phyloP scores from a whole-genome alignment of 2,113 vertebrate genomes.

The Apodemus speciosus region DNA sequence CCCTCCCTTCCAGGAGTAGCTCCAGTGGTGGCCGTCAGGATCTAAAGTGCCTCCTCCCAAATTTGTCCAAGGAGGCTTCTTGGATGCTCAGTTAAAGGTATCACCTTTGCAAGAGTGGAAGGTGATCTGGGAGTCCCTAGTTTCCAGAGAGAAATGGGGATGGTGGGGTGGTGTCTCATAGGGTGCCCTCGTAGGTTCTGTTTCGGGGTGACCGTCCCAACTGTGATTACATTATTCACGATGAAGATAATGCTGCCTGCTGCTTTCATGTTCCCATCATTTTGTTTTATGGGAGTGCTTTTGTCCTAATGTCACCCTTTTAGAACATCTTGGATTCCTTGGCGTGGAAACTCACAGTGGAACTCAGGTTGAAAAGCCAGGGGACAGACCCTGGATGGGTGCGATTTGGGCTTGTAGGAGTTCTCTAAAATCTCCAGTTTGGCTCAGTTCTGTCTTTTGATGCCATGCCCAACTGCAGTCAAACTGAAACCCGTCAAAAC shows the following conservation, averaged over 20 bases:
- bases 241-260: conserved; percentile 38
- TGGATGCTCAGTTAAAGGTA: background rate
- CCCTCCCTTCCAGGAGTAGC: background rate
- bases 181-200: background rate
- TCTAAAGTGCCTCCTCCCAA: too few relatives aligned
- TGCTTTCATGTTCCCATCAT: conserved; percentile 39
- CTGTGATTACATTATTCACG: conserved; percentile 16
- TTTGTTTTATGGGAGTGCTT: conserved; percentile 65
- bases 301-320: background rate
- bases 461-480: background rate
- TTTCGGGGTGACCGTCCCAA: background rate
- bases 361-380: background rate
- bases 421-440: background rate
- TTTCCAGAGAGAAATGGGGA: background rate
- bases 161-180: too few relatives aligned
- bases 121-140: background rate
- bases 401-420: background rate
- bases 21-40: background rate
- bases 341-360: fast-evolving
- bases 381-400: background rate
- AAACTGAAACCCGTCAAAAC: background rate
- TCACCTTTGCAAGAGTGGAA: background rate
- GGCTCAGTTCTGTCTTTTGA: background rate
- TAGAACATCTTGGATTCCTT: background rate
- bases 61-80: background rate